Percentiles rank a stretch among this genome's conserved stretches.
phyloP scores from a whole-genome alignment of 2,797 vertebrate genomes.

The Silurus aristotelis region DNA sequence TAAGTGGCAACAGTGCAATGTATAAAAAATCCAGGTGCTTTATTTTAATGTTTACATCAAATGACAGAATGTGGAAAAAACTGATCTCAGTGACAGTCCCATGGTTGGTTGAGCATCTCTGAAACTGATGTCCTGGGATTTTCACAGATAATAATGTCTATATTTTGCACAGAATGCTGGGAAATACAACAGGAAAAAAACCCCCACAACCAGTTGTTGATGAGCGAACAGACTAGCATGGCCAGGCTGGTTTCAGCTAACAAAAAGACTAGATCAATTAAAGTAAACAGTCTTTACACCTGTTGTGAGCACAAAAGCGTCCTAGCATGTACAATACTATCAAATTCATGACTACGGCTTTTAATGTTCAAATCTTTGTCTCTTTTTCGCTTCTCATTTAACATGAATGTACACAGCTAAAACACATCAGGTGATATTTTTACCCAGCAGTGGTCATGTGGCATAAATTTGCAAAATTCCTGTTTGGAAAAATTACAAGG shows the following conservation, averaged over 20 bases:
- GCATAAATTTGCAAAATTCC: constrained; percentile 17
- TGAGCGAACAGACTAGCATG: not conserved
- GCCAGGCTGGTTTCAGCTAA: not conserved
- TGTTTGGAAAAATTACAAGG: constrained; percentile 17
- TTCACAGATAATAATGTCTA: not conserved
- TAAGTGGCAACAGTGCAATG: not conserved
- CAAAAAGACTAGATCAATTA: not conserved
- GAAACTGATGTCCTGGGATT: not conserved
- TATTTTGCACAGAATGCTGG: not conserved
- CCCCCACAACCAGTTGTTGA: not conserved
- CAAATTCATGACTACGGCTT: not conserved
- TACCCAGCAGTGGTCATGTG: constrained; percentile 51
- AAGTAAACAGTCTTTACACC: not conserved
- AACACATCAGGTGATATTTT: constrained; percentile 67
- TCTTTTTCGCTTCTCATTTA: constrained; percentile 50
- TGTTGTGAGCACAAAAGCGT: not conserved
- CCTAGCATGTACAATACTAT: not conserved
- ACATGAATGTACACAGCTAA: constrained; percentile 64
- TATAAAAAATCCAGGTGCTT: not conserved
- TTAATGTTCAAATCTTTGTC: constrained; percentile 12
- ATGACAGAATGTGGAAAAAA: not conserved
- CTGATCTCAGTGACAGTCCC: not conserved
- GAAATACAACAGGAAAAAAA: not conserved
- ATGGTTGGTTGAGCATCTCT: not conserved
- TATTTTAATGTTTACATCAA: not conserved